Evolutionary conservation across 2,888 invertebrate species (phyloP).

Genomic region (Drosophila pseudotalamancana): DNA sequence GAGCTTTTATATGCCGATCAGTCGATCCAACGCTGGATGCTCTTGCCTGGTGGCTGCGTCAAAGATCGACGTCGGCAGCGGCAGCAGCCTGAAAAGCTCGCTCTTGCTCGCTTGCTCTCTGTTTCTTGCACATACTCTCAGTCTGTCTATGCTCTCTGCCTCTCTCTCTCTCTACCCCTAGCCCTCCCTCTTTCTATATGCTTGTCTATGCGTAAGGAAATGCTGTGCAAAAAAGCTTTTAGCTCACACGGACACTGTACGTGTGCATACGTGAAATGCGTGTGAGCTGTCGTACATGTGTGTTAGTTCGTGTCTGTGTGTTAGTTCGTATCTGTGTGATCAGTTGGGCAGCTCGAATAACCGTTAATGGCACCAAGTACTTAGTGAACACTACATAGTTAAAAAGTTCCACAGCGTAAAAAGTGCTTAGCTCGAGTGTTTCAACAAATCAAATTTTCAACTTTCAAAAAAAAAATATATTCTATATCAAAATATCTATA

Average conservation of each 20-base stretch:
- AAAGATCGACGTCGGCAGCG: conserved; percentile 24
- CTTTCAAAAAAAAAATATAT: not conserved
- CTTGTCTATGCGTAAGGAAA: conserved; percentile 53
- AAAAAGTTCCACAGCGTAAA: conserved; percentile 6
- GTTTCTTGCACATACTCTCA: not conserved
- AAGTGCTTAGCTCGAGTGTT: conserved; percentile 16
- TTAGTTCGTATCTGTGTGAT: conserved; percentile 2
- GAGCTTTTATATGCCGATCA: conserved; percentile 83
- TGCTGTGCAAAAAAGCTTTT: conserved; percentile 56
- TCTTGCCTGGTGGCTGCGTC: conserved; percentile 34
- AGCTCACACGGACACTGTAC: conserved; percentile 59
- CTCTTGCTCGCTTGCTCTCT: conserved; percentile 12
- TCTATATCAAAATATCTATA: not conserved
- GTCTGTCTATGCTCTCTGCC: not conserved
- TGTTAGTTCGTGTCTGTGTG: conserved; percentile 26
- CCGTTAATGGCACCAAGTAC: conserved; percentile 38
- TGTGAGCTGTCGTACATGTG: conserved; percentile 40
- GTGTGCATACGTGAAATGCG: conserved; percentile 48
- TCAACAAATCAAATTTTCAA: not conserved
- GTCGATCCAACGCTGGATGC: conserved; percentile 55
- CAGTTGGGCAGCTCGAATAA: conserved; percentile 2
- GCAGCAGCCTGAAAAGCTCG: conserved; percentile 49
- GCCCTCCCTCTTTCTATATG: not conserved
- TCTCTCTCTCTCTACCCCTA: not conserved
- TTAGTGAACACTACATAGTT: conserved; percentile 40